Evolutionary conservation across 2,113 vertebrate genomes (phyloP), one percentile per base, ranked within the genome.

Genomic region (Gobio gobio): DNA sequence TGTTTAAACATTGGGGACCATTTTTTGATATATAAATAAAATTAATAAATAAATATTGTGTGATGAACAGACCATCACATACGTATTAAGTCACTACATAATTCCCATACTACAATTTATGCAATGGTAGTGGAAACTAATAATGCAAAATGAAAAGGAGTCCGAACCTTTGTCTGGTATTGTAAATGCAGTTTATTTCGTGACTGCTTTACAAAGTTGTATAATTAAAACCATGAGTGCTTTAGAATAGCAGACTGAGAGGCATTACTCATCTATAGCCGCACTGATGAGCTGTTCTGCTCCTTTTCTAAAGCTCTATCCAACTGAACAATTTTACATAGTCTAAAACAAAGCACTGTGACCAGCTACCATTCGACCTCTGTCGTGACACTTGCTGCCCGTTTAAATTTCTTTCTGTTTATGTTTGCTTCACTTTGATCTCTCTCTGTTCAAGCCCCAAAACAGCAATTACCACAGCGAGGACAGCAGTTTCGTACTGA

Each of bases 401-500:
- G 36, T 61, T 81, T 86, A 45, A 10, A 63, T 64, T 75, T 45
- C 75, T 45, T 81, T 45, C 70, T 47, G 61, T 59, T 24, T 83
- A 58, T 59, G 36, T 83, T 83, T 63, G 86, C 47, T 54, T 66
- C 58, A 9, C 78, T 68, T 83, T 86, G 59, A 78, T 79, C 86
- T 63, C 43, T 10, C 45, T 64, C 26, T 43, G 24, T 70, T 73
- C 36, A 78, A 26, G 13, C 61, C 82, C 73, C 26, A 45, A 79
- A 84, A 87, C 78, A 83, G 82, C 75, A 83, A 87, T 87, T 74
- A 79, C 66, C 77, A 59, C 6, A 33, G 40, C n/a, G 66, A 40
- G 43, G 76, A 72, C 5, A 74, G 76, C 10, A 5, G 54, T 68
- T 80, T 59, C 20, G 68, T 84, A 58, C 66, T 40, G 86, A 83